phyloP scores from a whole-genome alignment of 2,888 invertebrate genomes.

The Unio delphinus region DNA sequence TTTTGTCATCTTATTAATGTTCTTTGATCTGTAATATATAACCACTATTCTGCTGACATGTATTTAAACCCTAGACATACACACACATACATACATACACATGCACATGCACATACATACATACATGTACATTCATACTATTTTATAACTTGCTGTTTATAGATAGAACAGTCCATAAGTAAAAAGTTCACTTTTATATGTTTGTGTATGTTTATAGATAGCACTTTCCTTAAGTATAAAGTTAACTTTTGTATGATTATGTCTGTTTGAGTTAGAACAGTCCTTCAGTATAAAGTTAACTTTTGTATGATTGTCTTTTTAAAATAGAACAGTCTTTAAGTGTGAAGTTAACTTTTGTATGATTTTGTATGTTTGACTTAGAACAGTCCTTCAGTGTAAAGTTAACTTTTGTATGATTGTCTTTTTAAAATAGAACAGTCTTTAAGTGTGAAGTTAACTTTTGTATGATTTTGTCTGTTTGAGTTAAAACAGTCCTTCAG shows the following conservation, averaged over 20 bases:
- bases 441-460: too few relatives aligned
- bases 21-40: too few relatives aligned
- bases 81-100: too few relatives aligned
- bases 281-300: neutral
- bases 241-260: slow-evolving; percentile 1
- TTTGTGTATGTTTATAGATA: slow-evolving; percentile 1
- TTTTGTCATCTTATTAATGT: too few relatives aligned
- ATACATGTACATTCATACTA: neutral
- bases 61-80: too few relatives aligned
- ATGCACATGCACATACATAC: neutral
- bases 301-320: neutral
- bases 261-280: slow-evolving; percentile 10
- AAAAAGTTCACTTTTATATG: neutral
- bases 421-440: too few relatives aligned
- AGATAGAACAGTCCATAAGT: neutral
- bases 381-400: neutral
- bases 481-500: too few relatives aligned
- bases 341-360: slow-evolving; percentile 2
- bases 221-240: neutral
- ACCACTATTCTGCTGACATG: too few relatives aligned
- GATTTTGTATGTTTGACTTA: slow-evolving; percentile 10
- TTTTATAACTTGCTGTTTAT: neutral
- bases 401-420: neutral
- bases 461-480: too few relatives aligned
- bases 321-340: neutral